Base-by-base conservation (phyloP, 2,113 vertebrate genomes). In the Fulica atra region DNA sequence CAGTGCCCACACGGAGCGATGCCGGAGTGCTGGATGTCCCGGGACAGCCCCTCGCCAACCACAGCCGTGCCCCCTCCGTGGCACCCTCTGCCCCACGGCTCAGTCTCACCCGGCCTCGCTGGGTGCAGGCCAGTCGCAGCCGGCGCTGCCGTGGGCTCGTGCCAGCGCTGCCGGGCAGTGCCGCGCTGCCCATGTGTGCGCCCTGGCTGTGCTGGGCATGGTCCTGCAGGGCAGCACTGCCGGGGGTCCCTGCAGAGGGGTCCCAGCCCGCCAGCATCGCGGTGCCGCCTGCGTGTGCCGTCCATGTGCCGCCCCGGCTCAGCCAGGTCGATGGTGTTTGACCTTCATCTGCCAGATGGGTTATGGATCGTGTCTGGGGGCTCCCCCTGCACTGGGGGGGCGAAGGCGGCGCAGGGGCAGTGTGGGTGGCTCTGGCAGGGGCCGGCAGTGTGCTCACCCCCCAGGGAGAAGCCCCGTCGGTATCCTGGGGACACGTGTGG, bases 401-500 rank as follows among this genome's bases (percentile, higher is more conserved):
- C 4, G 10, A 28, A 2, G 79, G 59, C 9, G 4, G 57, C 0
- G 1, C 46, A 15, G 76, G 23, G 63, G 57, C 35, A 13, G 24
- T 0, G 3, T 0, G 23, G 80, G 60, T 65, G 11, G 10, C 59
- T 64, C 48, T 1, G 10, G 28, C 77, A 56, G 31, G 36, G 46
- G 44, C 88, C 14, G 33, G 44, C 71, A 29, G 25, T 4, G 0
- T 10, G 38, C 46, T 61, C 7, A 8, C 7, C 1, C 70, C 31
- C 38, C 20, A 6, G 10, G 70, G 72, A 64, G 66, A 38, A 6
- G 3, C 19, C 20, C n/a, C 11, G 6, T 44, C 40, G 7, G 35
- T 3, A 7, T 56, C 51, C 53, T 46, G 36, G 5, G 0, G 9
- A 38, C 63, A 24, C 8, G 0, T 0, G 29, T 13, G 26, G 50